Evolutionary conservation across 2,797 vertebrate species (phyloP), one percentile per base, ranked within the genome.

Genomic region (Apogon talboti): DNA sequence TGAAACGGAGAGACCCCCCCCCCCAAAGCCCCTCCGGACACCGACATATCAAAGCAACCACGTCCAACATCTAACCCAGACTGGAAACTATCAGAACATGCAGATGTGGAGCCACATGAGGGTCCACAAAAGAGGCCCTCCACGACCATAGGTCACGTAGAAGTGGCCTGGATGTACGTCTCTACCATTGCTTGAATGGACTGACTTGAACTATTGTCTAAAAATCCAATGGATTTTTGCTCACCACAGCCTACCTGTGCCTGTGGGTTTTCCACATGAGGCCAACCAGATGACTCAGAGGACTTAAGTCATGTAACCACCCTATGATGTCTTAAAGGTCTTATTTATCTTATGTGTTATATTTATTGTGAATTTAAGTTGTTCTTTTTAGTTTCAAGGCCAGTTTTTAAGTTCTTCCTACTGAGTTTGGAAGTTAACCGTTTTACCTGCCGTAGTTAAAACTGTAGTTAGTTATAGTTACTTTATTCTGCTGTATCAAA

Each of bases 261-360:
- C 75, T 52, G 75, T 82, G 84, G 83, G 41, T 52, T 59, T 59
- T 80, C 78, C 82, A 79, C 86, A 81, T 76, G 78, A 79, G 70
- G 81, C 67, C 85, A 62, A 83, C 47, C 73, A 74, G 74, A 83
- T 86, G 87, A 82, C 81, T 81, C 81, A 55, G 68, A 70, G 67
- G 76, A 84, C 79, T 62, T 49, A 33, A 78, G 87, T 83, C 77
- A 90, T 90, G 91, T 86, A 87, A 85, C 73, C 58, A 66, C 64
- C 73, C 72, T 73, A 84, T 87, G 54, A 92, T 91, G 90, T 81
- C 87, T 76, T 89, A 86, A 79, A 77, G 16, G 66, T 86, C 56
- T 89, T 89, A 92, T 93, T 93, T 92, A 93, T 90, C 64, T 66
- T 8, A 35, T 35, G 42, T 61, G 67, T 71, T 87, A 66, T 89